These are phyloP conservation scores for Globicephala melas DNA, from an alignment of 2,113 vertebrate genomes.

Conservation along the genomic window DNA sequence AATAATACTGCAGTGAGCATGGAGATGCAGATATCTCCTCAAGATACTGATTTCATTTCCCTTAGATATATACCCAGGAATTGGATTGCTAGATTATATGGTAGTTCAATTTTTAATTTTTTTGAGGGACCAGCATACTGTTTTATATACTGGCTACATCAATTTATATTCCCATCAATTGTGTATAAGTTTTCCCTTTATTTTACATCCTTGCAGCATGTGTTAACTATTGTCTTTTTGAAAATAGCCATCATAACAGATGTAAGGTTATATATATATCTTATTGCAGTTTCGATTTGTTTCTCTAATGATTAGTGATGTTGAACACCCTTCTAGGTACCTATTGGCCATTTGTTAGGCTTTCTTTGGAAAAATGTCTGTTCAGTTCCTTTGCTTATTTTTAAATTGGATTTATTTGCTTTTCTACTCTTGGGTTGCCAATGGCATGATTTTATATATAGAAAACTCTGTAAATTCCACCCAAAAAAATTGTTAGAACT, in stretches of 20 bases:
- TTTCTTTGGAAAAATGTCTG: not conserved
- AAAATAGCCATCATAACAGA: not conserved
- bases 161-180: not conserved
- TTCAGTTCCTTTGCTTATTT: not conserved
- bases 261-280: not conserved
- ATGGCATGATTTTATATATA: not conserved
- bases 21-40: not conserved
- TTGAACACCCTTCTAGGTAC: not conserved
- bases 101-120: not conserved
- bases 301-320: not conserved
- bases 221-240: not conserved
- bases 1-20: not conserved
- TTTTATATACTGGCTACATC: not conserved
- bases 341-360: not conserved
- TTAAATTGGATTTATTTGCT: not conserved
- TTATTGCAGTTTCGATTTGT: not conserved
- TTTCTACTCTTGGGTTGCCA: not conserved
- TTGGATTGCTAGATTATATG: not conserved
- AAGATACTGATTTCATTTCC: not conserved
- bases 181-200: not conserved
- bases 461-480: not conserved
- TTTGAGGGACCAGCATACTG: not conserved
- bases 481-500: not conserved
- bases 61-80: not conserved
- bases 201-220: not conserved